phyloP scores from a whole-genome alignment of 2,797 vertebrate species.

The Buphagus erythrorhynchus region DNA sequence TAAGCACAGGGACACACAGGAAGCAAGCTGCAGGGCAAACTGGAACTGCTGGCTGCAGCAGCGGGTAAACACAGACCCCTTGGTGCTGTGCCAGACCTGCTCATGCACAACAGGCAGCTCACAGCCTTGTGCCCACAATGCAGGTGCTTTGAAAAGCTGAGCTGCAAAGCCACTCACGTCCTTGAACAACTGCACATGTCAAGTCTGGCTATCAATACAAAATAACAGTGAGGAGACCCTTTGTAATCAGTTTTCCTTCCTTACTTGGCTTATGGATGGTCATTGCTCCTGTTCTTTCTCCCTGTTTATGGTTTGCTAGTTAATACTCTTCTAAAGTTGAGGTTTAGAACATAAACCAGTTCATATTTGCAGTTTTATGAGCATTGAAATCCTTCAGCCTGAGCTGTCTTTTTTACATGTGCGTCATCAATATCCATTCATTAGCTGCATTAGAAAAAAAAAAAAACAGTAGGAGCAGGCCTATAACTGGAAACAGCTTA shows the following conservation, averaged over 20 bases:
- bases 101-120: fast-evolving
- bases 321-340: not conserved
- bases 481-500: not conserved
- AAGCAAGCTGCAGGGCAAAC: not conserved
- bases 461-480: not conserved
- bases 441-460: not conserved
- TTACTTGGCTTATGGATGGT: not conserved
- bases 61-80: not conserved
- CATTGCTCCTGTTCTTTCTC: not conserved
- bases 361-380: not conserved
- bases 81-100: not conserved
- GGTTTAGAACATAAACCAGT: not conserved
- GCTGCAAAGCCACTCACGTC: not conserved
- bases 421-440: not conserved
- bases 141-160: not conserved
- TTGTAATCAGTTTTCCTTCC: not conserved
- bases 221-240: not conserved
- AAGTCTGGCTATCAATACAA: not conserved
- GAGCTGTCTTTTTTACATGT: not conserved
- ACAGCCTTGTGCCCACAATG: fast-evolving
- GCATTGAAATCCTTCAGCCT: not conserved
- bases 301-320: not conserved
- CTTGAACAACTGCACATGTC: not conserved
- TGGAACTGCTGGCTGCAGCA: not conserved
- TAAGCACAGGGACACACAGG: not conserved